A percentile compares a stretch with the other conserved stretches of the same genome.
phyloP scores from a whole-genome alignment of 2,797 vertebrate genomes.

The Pelobates cultripes region DNA sequence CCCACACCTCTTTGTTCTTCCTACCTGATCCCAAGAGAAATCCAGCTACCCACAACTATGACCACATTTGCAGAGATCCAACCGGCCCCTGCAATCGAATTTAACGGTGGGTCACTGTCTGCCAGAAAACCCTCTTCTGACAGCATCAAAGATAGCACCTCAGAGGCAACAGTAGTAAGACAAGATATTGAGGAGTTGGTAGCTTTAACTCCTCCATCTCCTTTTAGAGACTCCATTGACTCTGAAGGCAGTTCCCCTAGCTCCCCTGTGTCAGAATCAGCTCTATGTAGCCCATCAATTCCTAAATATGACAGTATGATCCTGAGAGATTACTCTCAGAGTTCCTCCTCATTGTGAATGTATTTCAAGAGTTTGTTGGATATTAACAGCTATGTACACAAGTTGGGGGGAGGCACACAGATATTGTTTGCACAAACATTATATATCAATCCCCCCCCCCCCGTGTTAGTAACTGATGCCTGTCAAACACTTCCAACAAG shows the following conservation, averaged over 20 bases:
- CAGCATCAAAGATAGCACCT: constrained; percentile 69
- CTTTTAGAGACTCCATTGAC: constrained; percentile 93
- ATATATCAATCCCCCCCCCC: constrained; percentile 55
- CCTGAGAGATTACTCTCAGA: constrained; percentile 97
- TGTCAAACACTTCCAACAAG: constrained; percentile 51
- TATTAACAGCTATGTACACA: constrained; percentile 43
- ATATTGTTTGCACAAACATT: constrained; percentile 46
- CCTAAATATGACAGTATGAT: constrained; percentile 90
- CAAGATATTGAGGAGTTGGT: constrained; percentile 91
- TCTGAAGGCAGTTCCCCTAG: constrained; percentile 87
- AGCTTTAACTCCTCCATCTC: constrained; percentile 94
- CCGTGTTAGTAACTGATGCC: constrained; percentile 50
- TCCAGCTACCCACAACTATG: constrained; percentile 87
- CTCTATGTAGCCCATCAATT: constrained; percentile 82
- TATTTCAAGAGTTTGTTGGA: constrained; percentile 51
- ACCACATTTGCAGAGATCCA: constrained; percentile 93
- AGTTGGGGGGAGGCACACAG: constrained; percentile 53
- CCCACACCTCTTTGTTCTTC: constrained; percentile 78
- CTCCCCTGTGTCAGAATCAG: constrained; percentile 86
- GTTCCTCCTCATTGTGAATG: constrained; percentile 96
- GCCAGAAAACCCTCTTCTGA: constrained; percentile 72
- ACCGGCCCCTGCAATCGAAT: constrained; percentile 86
- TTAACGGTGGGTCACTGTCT: constrained; percentile 72
- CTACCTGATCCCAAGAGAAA: constrained; percentile 85
- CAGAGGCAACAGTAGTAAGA: constrained; percentile 77